Evolutionary conservation across 2,113 vertebrate genomes (phyloP).

Genomic region (Solenodon paradoxus): DNA sequence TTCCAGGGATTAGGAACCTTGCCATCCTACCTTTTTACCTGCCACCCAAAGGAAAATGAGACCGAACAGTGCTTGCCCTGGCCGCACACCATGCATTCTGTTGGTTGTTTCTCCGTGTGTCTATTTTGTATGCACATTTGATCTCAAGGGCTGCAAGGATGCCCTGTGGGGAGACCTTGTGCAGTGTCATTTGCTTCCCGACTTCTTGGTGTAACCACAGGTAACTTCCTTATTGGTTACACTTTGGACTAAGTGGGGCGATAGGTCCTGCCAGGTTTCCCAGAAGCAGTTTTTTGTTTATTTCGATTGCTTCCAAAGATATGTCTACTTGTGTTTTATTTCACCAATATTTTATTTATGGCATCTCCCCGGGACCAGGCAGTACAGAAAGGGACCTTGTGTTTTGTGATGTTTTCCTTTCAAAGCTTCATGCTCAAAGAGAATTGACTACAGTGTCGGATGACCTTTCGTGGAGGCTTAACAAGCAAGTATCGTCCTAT

Average conservation of each 20-base stretch:
- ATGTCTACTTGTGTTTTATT: conserved; percentile 72
- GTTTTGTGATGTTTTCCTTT: conserved; percentile 77
- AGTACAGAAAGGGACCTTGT: conserved; percentile 67
- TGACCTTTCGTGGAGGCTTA: conserved; percentile 69
- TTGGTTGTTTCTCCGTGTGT: not conserved
- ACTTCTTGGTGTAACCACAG: not conserved
- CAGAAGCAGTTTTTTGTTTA: conserved; percentile 66
- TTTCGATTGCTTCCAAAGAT: conserved; percentile 73
- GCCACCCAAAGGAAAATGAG: not conserved
- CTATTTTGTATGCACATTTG: conserved; percentile 2
- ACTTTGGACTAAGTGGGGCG: not conserved
- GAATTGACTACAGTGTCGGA: conserved; percentile 74
- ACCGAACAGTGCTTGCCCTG: not conserved
- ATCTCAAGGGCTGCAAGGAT: not conserved
- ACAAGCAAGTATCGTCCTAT: conserved; percentile 37
- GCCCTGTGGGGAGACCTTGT: not conserved
- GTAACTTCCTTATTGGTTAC: not conserved
- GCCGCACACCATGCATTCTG: rapidly evolving
- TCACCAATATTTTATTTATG: conserved; percentile 80
- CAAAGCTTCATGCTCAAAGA: conserved; percentile 79
- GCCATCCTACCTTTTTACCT: not conserved
- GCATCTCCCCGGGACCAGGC: conserved; percentile 68
- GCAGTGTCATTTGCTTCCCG: not conserved
- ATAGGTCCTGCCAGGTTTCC: conserved; percentile 43
- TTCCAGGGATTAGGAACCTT: not conserved